Conservation (phyloP, 2,113 vertebrate genomes). For the Coregonus clupeaformis region DNA sequence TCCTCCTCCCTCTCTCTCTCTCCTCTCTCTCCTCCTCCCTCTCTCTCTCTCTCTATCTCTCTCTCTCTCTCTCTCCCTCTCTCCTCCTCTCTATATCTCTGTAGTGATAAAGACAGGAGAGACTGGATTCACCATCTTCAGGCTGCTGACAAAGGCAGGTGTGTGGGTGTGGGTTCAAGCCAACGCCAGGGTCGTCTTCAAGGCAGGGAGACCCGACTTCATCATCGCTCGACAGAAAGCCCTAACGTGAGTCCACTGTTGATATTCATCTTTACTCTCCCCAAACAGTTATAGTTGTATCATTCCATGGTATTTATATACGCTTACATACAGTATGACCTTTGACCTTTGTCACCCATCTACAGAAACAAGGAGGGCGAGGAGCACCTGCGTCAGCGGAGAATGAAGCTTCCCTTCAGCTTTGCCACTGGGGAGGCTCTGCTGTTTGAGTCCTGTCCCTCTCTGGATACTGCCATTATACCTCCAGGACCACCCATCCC, state of each 20-base stretch:
- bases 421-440: conserved; percentile 60
- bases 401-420: conserved; percentile 56
- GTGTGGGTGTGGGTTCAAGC: conserved; percentile 84
- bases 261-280: too few species aligned
- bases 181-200: conserved; percentile 77
- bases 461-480: background rate
- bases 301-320: background rate
- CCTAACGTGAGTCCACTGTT: conserved; percentile 71
- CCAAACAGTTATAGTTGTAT: too few species aligned
- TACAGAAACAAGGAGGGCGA: conserved; percentile 59
- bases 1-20: background rate
- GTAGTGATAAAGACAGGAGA: conserved; percentile 83
- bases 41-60: too few species aligned
- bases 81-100: background rate
- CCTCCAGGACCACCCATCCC: too few species aligned
- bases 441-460: conserved; percentile 23
- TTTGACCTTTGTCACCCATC: background rate
- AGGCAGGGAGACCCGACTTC: conserved; percentile 74
- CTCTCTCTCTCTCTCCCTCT: too few species aligned
- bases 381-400: conserved; percentile 56
- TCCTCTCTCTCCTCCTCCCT: background rate
- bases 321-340: background rate
- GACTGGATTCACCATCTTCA: conserved; percentile 73
- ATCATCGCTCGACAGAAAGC: conserved; percentile 75
- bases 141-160: conserved; percentile 75